These are phyloP conservation scores for Periophthalmus modestus DNA, from an alignment of 2,113 vertebrate genomes.

Conservation along the genomic window DNA sequence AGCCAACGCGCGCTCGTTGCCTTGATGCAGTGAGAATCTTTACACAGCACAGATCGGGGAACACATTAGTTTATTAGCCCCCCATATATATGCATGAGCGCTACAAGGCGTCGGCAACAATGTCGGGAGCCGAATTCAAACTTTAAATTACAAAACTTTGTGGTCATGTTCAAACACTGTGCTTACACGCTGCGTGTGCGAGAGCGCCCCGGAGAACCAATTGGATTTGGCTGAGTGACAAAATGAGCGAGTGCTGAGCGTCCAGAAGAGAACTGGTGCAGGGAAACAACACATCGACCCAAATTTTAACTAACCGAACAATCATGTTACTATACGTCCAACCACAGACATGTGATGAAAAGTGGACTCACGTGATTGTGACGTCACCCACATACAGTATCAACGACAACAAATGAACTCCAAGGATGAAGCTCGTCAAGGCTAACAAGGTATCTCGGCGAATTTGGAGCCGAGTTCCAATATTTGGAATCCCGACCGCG, in stretches of 20 bases:
- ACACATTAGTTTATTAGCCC: constrained; percentile 32
- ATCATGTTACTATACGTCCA: too few relatives aligned
- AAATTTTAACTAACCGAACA: not conserved
- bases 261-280: not conserved
- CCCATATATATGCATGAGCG: constrained; percentile 55
- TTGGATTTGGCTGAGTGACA: constrained; percentile 1
- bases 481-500: too few relatives aligned
- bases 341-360: too few relatives aligned
- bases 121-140: constrained; percentile 28
- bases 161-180: constrained; percentile 31
- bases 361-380: too few relatives aligned
- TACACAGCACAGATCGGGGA: constrained; percentile 35
- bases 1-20: constrained; percentile 27
- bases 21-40: constrained; percentile 38
- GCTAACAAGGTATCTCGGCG: too few relatives aligned
- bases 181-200: constrained; percentile 22
- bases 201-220: constrained; percentile 22
- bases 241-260: not conserved
- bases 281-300: not conserved
- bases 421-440: too few relatives aligned
- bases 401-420: too few relatives aligned
- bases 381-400: too few relatives aligned
- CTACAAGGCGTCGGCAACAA: constrained; percentile 29
- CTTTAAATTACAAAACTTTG: constrained; percentile 51
- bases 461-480: too few relatives aligned